Percentiles rank a stretch among this genome's conserved stretches.
Conservation (phyloP, 2,797 vertebrate genomes). For the Halcyon badia region DNA sequence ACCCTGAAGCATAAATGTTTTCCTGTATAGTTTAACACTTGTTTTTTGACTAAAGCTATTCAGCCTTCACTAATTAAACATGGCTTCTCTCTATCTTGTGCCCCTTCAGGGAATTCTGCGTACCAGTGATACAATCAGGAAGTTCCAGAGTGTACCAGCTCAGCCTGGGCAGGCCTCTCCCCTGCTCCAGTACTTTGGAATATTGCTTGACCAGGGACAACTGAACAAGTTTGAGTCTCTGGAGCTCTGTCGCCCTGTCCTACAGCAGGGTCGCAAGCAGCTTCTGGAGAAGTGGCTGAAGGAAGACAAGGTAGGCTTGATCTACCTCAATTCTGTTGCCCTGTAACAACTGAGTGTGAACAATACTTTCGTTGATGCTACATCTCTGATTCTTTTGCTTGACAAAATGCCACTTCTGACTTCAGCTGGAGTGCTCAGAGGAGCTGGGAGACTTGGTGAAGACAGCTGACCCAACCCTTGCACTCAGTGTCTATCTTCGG, state of each 20-base stretch:
- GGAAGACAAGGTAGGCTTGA: constrained; percentile 89
- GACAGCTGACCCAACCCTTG: constrained; percentile 88
- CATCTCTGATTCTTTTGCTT: not conserved
- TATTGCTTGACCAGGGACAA: constrained; percentile 93
- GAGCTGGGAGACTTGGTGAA: constrained; percentile 94
- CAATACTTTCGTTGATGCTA: not conserved
- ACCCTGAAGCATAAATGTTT: not conserved
- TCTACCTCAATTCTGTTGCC: not conserved
- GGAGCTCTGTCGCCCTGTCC: constrained; percentile 91
- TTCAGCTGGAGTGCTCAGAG: constrained; percentile 93
- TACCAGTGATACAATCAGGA: constrained; percentile 91
- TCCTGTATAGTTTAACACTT: not conserved
- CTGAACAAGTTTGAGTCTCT: constrained; percentile 93
- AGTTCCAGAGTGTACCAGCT: constrained; percentile 91
- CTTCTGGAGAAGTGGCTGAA: constrained; percentile 96
- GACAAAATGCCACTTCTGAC: constrained; percentile 2
- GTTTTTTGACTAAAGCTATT: not conserved
- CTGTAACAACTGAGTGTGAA: not conserved
- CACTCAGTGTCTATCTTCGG: constrained; percentile 92
- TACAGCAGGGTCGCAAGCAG: constrained; percentile 93
- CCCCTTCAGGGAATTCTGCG: constrained; percentile 88
- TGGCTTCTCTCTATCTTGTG: not conserved
- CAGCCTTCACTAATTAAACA: not conserved
- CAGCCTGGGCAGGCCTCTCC: constrained; percentile 92
- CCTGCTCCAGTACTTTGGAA: constrained; percentile 93